A percentile compares a stretch with the other conserved stretches of the same genome.
Conservation (phyloP, 2,113 vertebrate genomes). For the Chloropsis cyanopogon region DNA sequence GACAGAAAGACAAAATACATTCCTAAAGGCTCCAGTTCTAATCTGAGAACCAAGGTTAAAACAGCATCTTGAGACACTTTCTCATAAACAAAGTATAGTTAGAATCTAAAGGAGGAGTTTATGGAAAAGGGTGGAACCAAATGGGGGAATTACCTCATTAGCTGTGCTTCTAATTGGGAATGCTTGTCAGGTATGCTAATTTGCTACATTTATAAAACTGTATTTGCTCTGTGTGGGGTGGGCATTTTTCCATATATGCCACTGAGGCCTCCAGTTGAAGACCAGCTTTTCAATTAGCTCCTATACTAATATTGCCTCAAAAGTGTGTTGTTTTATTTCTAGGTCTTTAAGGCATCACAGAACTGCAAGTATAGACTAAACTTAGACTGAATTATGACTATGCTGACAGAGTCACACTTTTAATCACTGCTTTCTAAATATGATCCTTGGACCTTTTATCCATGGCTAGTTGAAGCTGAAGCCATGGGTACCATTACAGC, state of each 20-base stretch:
- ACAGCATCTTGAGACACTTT: neutral
- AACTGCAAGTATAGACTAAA: neutral
- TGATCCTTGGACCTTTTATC: neutral
- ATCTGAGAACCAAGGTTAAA: neutral
- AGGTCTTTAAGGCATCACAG: no score
- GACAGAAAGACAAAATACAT: neutral
- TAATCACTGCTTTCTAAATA: neutral
- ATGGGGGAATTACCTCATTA: neutral
- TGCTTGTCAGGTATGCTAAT: neutral
- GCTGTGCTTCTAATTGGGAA: neutral
- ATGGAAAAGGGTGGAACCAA: neutral
- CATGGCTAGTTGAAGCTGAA: neutral
- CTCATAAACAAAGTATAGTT: neutral
- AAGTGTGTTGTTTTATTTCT: neutral
- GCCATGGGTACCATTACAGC: neutral
- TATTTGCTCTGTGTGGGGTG: rapidly evolving
- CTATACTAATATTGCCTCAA: neutral
- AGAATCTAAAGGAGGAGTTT: neutral
- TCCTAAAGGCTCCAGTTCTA: neutral
- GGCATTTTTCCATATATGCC: neutral
- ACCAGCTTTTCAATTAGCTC: neutral
- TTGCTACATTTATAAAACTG: neutral
- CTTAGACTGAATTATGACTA: neutral
- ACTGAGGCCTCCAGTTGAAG: neutral
- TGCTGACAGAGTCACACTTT: neutral